Base-by-base conservation (phyloP, 2,797 vertebrate genomes). In the Eulemur mongoz region DNA sequence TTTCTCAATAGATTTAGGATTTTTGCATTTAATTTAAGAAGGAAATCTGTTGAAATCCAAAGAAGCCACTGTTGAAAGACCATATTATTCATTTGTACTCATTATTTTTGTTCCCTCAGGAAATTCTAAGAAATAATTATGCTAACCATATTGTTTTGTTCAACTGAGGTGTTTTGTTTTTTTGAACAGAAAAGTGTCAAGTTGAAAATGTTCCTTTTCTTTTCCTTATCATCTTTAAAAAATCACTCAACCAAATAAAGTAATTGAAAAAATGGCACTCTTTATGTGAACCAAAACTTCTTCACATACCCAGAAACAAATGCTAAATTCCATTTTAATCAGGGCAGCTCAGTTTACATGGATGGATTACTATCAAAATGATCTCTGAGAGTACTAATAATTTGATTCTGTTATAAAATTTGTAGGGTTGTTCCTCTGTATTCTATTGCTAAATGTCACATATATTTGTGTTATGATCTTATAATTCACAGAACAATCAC, bases 251-350 rank as follows among this genome's bases (percentile, higher is more conserved):
- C 61, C 83, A 96, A 93, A 96, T 94, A 80, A n/a, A 97, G 72
- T 79, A 94, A 93, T 52, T 83, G 72, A 80, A 92, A 95, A 87
- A 94, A 93, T 73, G 72, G 23, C 65, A 72, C 72, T 97, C 22
- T 85, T 67, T 86, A 91, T 93, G 91, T 96, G 93, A 97, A 87
- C 94, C 93, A 65, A 95, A 89, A 90, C 76, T 76, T 90, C 22
- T 95, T 83, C 95, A 96, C 70, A 97, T 96, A 93, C 79, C 86
- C 80, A 97, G 94, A 95, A 97, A 97, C 38, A 79, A 98, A 98
- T 38, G 83, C 70, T 94, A 69, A 93, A 96, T 97, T 97, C 95
- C 95, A 87, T 52, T 89, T 96, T 84, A 95, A 96, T 94, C 67
- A 89, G 67, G 20, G 25, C 70, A n/a, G 80, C 89, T 97, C 86